A percentile compares a stretch with the other conserved stretches of the same genome.
These are phyloP conservation scores for Tribolium madens DNA, from an alignment of 1,140 invertebrate species.

Conservation along the genomic window DNA sequence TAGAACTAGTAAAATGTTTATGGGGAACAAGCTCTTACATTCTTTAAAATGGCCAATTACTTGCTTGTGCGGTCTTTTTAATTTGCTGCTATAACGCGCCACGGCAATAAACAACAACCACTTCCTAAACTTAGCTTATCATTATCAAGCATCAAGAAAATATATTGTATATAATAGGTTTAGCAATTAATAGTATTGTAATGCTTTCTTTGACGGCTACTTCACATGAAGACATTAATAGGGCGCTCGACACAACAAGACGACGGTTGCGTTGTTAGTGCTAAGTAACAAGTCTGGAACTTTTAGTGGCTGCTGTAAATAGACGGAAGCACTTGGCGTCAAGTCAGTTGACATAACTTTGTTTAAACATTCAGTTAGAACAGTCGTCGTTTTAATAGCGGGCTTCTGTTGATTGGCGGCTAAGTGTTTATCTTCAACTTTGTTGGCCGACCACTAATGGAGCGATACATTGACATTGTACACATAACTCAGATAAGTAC, in stretches of 20 bases:
- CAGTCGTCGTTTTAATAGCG: slow-evolving; percentile 20
- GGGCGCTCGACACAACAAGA: slow-evolving; percentile 38
- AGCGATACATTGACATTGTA: slow-evolving; percentile 46
- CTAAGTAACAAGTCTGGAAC: slow-evolving; percentile 44
- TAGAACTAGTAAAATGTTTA: slow-evolving; percentile 32
- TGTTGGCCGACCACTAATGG: slow-evolving; percentile 43
- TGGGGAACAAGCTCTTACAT: slow-evolving; percentile 17
- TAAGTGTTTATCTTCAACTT: slow-evolving; percentile 43
- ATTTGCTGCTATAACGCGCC: slow-evolving; percentile 11
- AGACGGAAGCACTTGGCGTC: slow-evolving; percentile 43
- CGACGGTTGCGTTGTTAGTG: slow-evolving; percentile 38
- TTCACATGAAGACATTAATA: slow-evolving; percentile 41
- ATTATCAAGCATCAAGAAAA: neutral
- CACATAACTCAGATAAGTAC: slow-evolving; percentile 42
- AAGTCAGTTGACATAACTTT: slow-evolving; percentile 44
- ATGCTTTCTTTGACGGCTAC: slow-evolving; percentile 36
- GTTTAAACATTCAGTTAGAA: slow-evolving; percentile 46
- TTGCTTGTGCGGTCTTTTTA: slow-evolving; percentile 12
- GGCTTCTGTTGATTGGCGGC: slow-evolving; percentile 40
- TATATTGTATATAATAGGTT: too few species aligned
- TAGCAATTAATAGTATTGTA: slow-evolving; percentile 34
- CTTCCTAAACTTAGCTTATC: neutral
- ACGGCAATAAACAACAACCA: neutral
- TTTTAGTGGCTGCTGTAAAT: slow-evolving; percentile 44
- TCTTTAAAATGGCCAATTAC: slow-evolving; percentile 34